phyloP scores from a whole-genome alignment of 2,113 vertebrate genomes.

The Procavia capensis region DNA sequence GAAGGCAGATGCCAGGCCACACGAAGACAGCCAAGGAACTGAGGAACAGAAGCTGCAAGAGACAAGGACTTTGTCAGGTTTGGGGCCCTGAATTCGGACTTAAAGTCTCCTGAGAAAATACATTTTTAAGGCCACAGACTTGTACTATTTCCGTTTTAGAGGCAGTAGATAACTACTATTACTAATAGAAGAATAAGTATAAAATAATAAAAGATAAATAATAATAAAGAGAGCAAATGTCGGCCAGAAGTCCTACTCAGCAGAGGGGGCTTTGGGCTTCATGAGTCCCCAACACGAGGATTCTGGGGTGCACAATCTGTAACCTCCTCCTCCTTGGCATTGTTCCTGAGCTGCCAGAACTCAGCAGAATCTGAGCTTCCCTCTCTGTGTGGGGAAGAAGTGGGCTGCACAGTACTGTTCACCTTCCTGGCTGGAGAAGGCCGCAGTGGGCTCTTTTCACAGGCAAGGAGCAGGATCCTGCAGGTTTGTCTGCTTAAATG shows the following conservation, averaged over 20 bases:
- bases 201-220: neutral
- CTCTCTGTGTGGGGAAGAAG: neutral
- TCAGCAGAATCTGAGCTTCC: neutral
- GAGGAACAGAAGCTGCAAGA: neutral
- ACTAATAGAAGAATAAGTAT: neutral
- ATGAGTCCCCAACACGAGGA: neutral
- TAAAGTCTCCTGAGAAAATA: neutral
- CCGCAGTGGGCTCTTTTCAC: neutral
- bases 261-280: neutral
- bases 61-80: neutral
- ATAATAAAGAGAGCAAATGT: neutral
- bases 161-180: neutral
- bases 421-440: neutral
- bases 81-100: neutral
- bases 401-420: no score
- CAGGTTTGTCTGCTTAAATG: neutral
- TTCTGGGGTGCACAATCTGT: neutral
- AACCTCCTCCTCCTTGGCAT: neutral
- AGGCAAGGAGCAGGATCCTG: neutral
- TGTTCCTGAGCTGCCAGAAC: neutral
- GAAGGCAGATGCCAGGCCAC: no score
- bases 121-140: neutral
- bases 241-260: neutral
- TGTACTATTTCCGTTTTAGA: neutral
- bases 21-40: neutral